Evolutionary conservation across 1,140 invertebrate species (phyloP), one percentile per base, ranked within the genome.

Genomic region (Hypothenemus hampei): DNA sequence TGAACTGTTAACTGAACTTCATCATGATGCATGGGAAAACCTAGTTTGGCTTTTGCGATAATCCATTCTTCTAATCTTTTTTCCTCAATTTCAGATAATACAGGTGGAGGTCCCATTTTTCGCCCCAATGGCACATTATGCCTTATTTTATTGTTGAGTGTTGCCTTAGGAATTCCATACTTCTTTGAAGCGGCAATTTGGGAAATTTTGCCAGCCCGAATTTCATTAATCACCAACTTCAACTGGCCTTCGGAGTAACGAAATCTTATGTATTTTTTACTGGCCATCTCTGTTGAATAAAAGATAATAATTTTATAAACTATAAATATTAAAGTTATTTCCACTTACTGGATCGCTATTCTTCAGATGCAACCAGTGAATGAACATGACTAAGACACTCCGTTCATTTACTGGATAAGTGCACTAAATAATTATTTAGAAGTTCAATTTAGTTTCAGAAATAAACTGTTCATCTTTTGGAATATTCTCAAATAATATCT

Each of bases 141-240:
- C 15, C 5, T 41, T 3, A 48, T 6, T 48, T 59, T 59, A 48
- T 59, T 48, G 18, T 37, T 26, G 15, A 59, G 22, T 31, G 57
- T 59, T n/a, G 50, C 39, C 61, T 64, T 68, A 22, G 65, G 65
- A 43, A 70, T 61, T 37, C 59, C 54, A 40, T 65, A 67, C 20
- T 36, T 46, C 39, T 40, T 37, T 36, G 65, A 48, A 41, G 63
- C 65, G 61, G 64, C 47, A 57, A 61, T 63, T 52, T 65, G 35
- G 59, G 59, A 62, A 44, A 67, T 49, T 16, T 19, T 8, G 3
- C 44, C 52, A 15, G 29, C 11, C 2, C 45, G 20, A 16, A 53
- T 21, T 44, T 10, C 20, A 5, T 8, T 15, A 2, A 20, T 43
- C 8, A 15, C 35, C 7, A 16, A 6, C 6, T 6, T 7, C 15